These are phyloP conservation scores for Conus canariensis DNA, from an alignment of 2,888 invertebrate genomes.

Conservation along the genomic window DNA sequence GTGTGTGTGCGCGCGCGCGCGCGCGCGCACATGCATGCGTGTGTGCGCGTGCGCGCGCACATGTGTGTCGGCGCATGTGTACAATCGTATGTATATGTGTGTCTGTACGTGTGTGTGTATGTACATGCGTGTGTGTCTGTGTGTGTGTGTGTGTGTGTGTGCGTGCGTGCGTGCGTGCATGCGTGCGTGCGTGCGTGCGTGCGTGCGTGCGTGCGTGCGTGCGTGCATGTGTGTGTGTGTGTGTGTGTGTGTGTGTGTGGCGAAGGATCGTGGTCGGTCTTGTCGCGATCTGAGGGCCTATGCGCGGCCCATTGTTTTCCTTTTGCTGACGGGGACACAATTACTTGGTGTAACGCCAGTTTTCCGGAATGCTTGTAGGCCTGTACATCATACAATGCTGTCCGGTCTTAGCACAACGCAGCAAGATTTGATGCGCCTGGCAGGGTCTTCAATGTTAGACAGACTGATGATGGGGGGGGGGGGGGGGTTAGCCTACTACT, in stretches of 20 bases:
- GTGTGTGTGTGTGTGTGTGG: neutral
- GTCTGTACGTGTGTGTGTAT: neutral
- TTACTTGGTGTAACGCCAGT: too few relatives aligned
- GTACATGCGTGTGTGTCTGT: neutral
- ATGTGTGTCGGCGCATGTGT: neutral
- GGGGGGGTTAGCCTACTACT: too few relatives aligned
- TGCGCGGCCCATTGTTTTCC: too few relatives aligned
- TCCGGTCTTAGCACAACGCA: too few relatives aligned
- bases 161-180: neutral
- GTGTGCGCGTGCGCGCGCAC: neutral
- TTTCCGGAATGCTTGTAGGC: too few relatives aligned
- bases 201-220: neutral
- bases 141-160: constrained; percentile 16
- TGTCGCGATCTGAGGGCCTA: too few relatives aligned
- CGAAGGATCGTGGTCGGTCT: neutral
- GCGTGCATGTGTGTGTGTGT: neutral
- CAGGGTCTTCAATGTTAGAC: too few relatives aligned
- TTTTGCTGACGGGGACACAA: too few relatives aligned
- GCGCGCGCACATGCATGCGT: neutral
- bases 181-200: neutral
- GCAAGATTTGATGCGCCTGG: too few relatives aligned
- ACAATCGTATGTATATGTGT: neutral
- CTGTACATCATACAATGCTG: too few relatives aligned
- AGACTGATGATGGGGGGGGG: too few relatives aligned
- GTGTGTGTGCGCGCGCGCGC: neutral